A percentile compares a stretch with the other conserved stretches of the same genome.
These are phyloP conservation scores for Bombus difficillimus DNA, from an alignment of 1,140 invertebrate species.

Conservation along the genomic window DNA sequence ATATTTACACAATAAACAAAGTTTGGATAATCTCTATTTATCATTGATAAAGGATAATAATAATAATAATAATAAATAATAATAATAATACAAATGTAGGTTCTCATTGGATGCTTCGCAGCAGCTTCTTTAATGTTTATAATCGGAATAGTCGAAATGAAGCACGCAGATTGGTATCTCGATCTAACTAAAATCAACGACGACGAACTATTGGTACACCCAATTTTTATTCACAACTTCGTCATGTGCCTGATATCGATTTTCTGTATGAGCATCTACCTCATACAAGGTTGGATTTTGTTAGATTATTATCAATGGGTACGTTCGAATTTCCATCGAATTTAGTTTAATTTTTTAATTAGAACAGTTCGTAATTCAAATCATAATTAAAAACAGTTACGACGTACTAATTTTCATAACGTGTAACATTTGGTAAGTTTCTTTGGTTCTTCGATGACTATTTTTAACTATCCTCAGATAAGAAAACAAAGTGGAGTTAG, in stretches of 20 bases:
- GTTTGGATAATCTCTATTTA: too few species aligned
- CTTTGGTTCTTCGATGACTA: neutral
- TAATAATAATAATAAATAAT: neutral
- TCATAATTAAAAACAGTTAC: neutral
- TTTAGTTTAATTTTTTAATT: neutral
- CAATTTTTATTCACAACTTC: slow-evolving; percentile 79
- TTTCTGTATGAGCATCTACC: slow-evolving; percentile 73
- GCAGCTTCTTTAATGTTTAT: slow-evolving; percentile 70
- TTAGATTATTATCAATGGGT: slow-evolving; percentile 74
- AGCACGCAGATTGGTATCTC: slow-evolving; percentile 75
- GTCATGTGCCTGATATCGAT: slow-evolving; percentile 76
- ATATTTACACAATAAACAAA: too few species aligned
- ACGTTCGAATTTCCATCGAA: neutral
- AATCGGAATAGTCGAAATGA: slow-evolving; percentile 74
- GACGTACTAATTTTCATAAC: neutral
- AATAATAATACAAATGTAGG: slow-evolving; percentile 47
- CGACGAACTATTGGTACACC: slow-evolving; percentile 74
- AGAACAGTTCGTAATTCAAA: neutral
- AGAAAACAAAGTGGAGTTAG: neutral
- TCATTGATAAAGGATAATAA: too few species aligned
- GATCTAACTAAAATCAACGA: slow-evolving; percentile 74
- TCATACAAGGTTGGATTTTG: slow-evolving; percentile 76
- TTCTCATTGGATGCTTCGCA: slow-evolving; percentile 63
- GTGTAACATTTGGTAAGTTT: neutral
- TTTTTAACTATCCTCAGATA: slow-evolving; percentile 1